Evolutionary conservation across 2,797 vertebrate genomes (phyloP), one percentile per base, ranked within the genome.

Genomic region (Dallia pectoralis): DNA sequence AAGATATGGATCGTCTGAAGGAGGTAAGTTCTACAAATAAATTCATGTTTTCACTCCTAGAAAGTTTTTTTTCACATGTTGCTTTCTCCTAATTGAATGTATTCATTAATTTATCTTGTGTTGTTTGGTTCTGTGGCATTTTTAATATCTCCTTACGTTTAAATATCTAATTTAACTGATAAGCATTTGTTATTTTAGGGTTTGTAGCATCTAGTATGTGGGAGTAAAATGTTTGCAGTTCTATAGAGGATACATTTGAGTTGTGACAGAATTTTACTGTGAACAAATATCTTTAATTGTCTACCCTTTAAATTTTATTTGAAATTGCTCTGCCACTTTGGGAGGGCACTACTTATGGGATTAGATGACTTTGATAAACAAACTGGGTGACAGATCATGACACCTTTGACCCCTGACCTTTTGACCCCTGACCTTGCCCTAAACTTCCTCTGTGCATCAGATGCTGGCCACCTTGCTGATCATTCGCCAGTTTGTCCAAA

Each of bases 1-100:
- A 97, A 92, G 97, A 99, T 91, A 98, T 99, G 97, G 97, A 99
- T 83, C 95, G 97, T 73, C 93, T 99, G 76, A 99, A 98, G 89
- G 97, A 99, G 97, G 97, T 99, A 83, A 91, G 93, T 62, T 22
- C 48, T 29, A 0, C 59, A 32, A 8, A 73, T 3, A 11, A 22
- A 66, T 4, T 14, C 25, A 32, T 47, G 76, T 36, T 65, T 15
- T 1, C 6, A 47, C 59, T 47, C 15, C 0, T 30, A 49, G 18
- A 32, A 70, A 22, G 8, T 25, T 72, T 77, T 69, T 74, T 69
- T 78, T 73, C 70, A 75, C 65, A 1, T 72, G 75, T 80, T 79
- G 74, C 80, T 75, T 71, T 83, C 22, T 82, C 70, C 74, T 71
- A 32, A 36, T 63, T 67, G 36, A 72, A 40, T 22, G 27, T 59